Evolutionary conservation across 2,888 invertebrate species (phyloP).

Genomic region (Odontocerum albicorne): DNA sequence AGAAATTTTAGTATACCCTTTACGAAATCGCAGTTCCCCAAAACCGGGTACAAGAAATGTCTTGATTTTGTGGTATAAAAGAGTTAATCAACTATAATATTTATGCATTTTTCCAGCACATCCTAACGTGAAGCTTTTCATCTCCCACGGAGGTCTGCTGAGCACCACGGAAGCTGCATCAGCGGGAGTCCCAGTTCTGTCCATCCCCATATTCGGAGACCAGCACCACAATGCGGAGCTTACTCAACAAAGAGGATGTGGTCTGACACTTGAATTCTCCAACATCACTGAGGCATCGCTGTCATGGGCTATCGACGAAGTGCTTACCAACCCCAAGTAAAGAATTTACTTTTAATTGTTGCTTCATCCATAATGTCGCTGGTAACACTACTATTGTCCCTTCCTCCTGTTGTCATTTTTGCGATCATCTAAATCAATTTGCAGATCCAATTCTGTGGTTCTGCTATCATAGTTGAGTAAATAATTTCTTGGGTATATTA

Average conservation of each 20-base stretch:
- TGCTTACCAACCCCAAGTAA: conserved; percentile 39
- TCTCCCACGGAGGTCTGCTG: conserved; percentile 59
- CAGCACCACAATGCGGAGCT: conserved; percentile 40
- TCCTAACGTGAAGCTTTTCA: conserved; percentile 49
- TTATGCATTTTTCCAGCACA: conserved; percentile 40
- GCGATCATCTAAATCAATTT: too few species aligned
- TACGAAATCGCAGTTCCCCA: too few species aligned
- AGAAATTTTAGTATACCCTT: too few species aligned
- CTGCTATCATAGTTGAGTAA: too few species aligned
- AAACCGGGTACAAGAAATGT: too few species aligned
- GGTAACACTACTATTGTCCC: too few species aligned
- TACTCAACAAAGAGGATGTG: conserved; percentile 40
- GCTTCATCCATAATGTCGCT: too few species aligned
- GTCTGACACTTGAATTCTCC: conserved; percentile 38
- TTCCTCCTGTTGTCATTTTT: too few species aligned
- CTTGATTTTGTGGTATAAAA: too few species aligned
- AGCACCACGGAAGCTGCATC: conserved; percentile 52
- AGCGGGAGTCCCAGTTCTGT: conserved; percentile 47
- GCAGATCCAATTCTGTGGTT: too few species aligned
- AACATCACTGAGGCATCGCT: conserved; percentile 41
- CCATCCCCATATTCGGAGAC: conserved; percentile 41
- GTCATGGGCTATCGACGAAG: conserved; percentile 37
- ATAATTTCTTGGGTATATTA: too few species aligned
- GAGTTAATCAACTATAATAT: background rate
- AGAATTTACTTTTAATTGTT: background rate